Base-by-base conservation (phyloP, 2,888 invertebrate species). In the Lycaena phlaeas region DNA sequence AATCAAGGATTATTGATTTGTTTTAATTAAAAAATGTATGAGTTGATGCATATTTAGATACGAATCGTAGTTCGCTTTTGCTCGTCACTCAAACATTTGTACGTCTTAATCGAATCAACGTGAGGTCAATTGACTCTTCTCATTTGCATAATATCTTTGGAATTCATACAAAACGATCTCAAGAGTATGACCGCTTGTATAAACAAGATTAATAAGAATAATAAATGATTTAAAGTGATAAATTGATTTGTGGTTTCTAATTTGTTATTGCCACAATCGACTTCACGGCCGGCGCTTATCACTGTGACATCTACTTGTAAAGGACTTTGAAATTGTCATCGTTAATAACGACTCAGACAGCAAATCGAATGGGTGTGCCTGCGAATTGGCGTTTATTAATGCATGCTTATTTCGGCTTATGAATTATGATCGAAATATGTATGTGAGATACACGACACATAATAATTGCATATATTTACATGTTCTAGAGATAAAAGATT, bases 61-160 rank as follows among this genome's bases (percentile, higher is more conserved):
- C n/a, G n/a, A n/a, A n/a, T n/a, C n/a, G n/a, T n/a, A n/a, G n/a
- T n/a, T 11, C 37, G 30, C 41, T 43, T 25, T 7, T 14, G 15
- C 38, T 28, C 11, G 18, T 42, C 7, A 38, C 45, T 56, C 46
- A 41, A 11, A 26, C 49, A 37, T 27, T 36, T 7, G 25, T 46
- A 56, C 45, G 40, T 48, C 52, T 54, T 49, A 52, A 53, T 54
- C 48, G 45, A 50, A 54, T 52, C 46, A 49, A 41, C 43, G 39
- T 46, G 44, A 43, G 51, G 53, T 54, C 54, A 56, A 52, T 38
- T 48, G 51, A 49, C 45, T 46, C 46, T n/a, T 25, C 42, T 43
- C 40, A 50, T 53, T 50, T 50, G 43, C 45, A 49, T 51, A 39
- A 39, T 38, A 30, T 45, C 38, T 42, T 26, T 40, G 42, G 43